Base-by-base conservation (phyloP, 1,140 invertebrate genomes). In the Neotoxoptera formosana region DNA sequence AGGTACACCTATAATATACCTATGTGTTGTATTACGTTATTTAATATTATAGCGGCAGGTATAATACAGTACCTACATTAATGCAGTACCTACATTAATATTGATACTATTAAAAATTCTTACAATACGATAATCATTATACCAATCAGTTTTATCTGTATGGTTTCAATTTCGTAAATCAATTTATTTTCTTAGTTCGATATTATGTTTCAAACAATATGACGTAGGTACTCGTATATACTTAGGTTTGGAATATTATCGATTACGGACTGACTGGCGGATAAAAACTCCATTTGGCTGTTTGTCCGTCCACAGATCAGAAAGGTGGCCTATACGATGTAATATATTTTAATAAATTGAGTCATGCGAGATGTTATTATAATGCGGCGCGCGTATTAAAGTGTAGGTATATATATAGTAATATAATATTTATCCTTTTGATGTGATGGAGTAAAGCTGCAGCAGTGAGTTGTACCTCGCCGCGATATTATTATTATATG, bases 331-430 rank as follows among this genome's bases (percentile, higher is more conserved):
- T n/a, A n/a, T n/a, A 76, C 23, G n/a, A 76, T 17, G 17, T 20
- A 76, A n/a, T n/a, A n/a, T n/a, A n/a, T n/a, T 76, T 67, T 76
- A 76, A 76, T 34, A 76, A 76, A 76, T 76, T 76, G n/a, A 76
- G 60, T 76, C 60, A n/a, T n/a, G 30, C n/a, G 9, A 14, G n/a
- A 76, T 76, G n/a, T 17, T 76, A 76, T 76, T 76, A 76, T 76
- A n/a, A 17, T 41, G 51, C 17, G n/a, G 8, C 3, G 30, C 60
- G n/a, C n/a, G n/a, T n/a, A n/a, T n/a, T n/a, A n/a, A n/a, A n/a
- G n/a, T n/a, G n/a, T n/a, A n/a, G n/a, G n/a, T n/a, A 76, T 25
- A 56, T 25, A 7, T 25, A 53, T 60, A 76, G n/a, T 76, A 76
- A 76, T 17, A 76, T 76, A 76, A n/a, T 76, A 76, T 76, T 76